Evolutionary conservation across 2,113 vertebrate species (phyloP).

Genomic region (Sitta europaea): DNA sequence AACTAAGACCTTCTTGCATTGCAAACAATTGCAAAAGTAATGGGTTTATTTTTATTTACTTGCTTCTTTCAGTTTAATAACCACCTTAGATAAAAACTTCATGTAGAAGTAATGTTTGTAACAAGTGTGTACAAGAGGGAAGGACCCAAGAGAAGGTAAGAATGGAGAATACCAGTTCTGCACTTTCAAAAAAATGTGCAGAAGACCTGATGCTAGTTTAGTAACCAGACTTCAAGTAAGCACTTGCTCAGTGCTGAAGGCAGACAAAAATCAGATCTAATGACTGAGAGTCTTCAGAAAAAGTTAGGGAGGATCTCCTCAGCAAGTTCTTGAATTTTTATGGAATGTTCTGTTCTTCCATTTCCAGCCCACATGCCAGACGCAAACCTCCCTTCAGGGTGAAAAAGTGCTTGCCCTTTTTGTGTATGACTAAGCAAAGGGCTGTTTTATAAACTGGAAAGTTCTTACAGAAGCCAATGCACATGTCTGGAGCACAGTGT

Average conservation of each 20-base stretch:
- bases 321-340: neutral
- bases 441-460: neutral
- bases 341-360: neutral
- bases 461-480: neutral
- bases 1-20: neutral
- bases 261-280: neutral
- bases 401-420: slow-evolving; percentile 1
- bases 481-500: neutral
- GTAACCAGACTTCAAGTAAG: neutral
- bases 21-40: neutral
- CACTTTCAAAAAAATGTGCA: neutral
- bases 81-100: neutral
- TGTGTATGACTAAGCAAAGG: slow-evolving; percentile 17
- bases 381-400: slow-evolving; percentile 4
- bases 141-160: neutral
- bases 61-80: neutral
- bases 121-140: neutral
- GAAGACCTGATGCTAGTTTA: neutral
- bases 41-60: neutral
- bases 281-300: neutral
- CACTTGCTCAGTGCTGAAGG: neutral
- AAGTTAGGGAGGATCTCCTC: neutral
- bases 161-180: neutral
- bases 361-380: neutral
- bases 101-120: neutral